Conservation (phyloP, 2,113 vertebrate species). For the Collichthys lucidus region DNA sequence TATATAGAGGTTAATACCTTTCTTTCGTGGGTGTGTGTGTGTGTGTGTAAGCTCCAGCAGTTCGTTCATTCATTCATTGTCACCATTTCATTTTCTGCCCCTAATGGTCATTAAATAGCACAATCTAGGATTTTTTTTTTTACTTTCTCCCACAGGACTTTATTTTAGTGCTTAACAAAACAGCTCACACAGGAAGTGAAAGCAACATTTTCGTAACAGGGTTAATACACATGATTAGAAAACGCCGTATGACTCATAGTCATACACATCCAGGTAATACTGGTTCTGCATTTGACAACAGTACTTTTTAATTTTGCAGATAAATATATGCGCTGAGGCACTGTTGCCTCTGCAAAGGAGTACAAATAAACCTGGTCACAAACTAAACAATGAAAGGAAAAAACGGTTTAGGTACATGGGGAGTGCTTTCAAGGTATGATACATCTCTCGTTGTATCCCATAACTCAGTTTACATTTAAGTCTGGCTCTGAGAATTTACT, state of each 20-base stretch:
- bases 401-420: neutral
- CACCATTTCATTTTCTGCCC: neutral
- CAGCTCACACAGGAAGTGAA: constrained; percentile 44
- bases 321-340: neutral
- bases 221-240: constrained; percentile 21
- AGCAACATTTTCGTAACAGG: neutral
- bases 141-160: constrained; percentile 14
- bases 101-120: neutral
- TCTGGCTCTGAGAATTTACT: neutral
- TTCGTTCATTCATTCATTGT: too few species aligned
- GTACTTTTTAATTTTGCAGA: neutral
- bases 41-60: too few species aligned
- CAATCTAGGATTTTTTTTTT: neutral
- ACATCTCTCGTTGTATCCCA: neutral
- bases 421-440: neutral
- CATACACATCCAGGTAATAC: neutral
- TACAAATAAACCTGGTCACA: too few species aligned
- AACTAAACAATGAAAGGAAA: neutral
- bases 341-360: neutral
- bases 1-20: too few species aligned
- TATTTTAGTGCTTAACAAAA: constrained; percentile 18
- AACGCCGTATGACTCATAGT: constrained; percentile 11
- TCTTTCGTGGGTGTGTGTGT: neutral
- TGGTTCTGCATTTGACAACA: neutral
- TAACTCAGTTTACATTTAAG: neutral